Evolutionary conservation across 2,113 vertebrate species (phyloP), one percentile per base, ranked within the genome.

Genomic region (Cottus gobio): DNA sequence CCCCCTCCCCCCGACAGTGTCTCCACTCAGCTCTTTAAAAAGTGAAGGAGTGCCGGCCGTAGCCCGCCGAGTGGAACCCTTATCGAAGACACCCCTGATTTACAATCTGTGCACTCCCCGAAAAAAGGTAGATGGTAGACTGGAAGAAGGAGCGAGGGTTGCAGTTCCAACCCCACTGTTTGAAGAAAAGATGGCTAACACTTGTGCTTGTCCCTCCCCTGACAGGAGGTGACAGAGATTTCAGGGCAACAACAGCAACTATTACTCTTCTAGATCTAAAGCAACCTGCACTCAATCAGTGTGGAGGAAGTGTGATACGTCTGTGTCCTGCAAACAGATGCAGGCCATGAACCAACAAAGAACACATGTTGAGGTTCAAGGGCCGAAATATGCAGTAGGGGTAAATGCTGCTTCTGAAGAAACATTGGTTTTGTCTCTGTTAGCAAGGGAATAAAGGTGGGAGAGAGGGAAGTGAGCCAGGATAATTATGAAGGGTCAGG

Each of bases 41-140:
- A 85, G 77, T 84, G 79, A 90, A 77, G 54, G 74, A 88, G 62
- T 76, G 61, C 64, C 12, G 12, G 48, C 28, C 71, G 60, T 62
- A 75, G 70, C 56, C 77, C 62, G 71, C 74, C 24, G 37, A 90
- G 84, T 71, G 66, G 81, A 89, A 66, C 77, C 67, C 75, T 90
- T 83, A 89, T 88, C 28, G 70, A 92, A 74, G 76, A 50, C 60
- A 71, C 13, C 66, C 37, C 74, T 91, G 87, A 90, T 90, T 93
- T 90, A 86, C 80, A 83, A 72, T 85, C 81, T 60, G 57, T 79
- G 46, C 78, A 79, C 50, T 80, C 65, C 26, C 5, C 31, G 18
- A 44, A 71, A 67, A 26, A 46, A 28, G 16, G 54, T 56, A 39
- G 82, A 54, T 28, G 36, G 36, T 8, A 15, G 56, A 58, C 4